phyloP scores from a whole-genome alignment of 2,888 invertebrate genomes.

The Archaeoteleia sp. region DNA sequence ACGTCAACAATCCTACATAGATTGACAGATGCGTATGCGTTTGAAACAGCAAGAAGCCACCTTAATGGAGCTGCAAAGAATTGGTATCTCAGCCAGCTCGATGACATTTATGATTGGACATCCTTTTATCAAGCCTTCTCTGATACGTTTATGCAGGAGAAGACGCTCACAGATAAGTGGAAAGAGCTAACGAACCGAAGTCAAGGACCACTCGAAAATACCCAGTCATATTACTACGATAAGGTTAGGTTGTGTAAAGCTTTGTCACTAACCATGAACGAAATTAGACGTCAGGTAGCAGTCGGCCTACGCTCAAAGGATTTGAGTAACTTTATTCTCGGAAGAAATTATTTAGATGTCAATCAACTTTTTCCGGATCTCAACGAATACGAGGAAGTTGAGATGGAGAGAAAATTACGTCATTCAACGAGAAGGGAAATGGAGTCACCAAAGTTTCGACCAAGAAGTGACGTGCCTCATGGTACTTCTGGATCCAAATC shows the following conservation, averaged over 20 bases:
- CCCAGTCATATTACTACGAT: neutral
- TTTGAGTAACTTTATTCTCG: conserved; percentile 3
- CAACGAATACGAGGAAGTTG: too few species aligned
- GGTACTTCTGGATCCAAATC: too few species aligned
- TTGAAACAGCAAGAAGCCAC: conserved; percentile 4
- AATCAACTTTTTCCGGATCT: too few species aligned
- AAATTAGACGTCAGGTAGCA: neutral
- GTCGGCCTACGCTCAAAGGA: neutral
- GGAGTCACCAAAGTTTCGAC: too few species aligned
- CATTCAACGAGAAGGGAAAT: too few species aligned
- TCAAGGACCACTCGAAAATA: neutral
- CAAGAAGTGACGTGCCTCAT: too few species aligned
- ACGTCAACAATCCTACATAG: neutral
- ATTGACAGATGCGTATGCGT: conserved; percentile 1
- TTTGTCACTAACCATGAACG: neutral
- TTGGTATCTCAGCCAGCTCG: neutral
- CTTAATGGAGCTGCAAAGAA: neutral
- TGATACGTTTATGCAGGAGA: neutral
- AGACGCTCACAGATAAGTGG: neutral
- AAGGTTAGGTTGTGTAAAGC: neutral
- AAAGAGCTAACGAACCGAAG: conserved; percentile 1
- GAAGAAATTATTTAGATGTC: too few species aligned
- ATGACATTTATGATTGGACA: neutral
- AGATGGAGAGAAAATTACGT: too few species aligned
- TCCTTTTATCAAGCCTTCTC: neutral